phyloP scores from a whole-genome alignment of 2,888 invertebrate species.

The Thelaira solivaga region DNA sequence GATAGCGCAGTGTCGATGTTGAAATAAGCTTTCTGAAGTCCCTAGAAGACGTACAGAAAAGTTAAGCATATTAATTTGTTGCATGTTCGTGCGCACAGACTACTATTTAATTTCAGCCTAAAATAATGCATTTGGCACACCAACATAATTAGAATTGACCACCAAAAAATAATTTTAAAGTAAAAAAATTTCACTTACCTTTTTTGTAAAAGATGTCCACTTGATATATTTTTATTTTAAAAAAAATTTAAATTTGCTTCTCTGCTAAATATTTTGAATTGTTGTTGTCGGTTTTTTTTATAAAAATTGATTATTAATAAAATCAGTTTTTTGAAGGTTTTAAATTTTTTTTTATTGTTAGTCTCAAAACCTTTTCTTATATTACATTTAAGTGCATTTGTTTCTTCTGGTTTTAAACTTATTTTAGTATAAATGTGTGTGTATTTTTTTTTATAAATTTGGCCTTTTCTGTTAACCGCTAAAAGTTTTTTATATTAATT shows the following conservation, averaged over 20 bases:
- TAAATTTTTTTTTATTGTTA: slow-evolving; percentile 38
- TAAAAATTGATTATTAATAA: slow-evolving; percentile 31
- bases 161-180: background rate
- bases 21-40: too few species aligned
- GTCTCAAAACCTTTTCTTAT: slow-evolving; percentile 62
- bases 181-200: slow-evolving; percentile 25
- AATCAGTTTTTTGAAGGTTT: slow-evolving; percentile 25
- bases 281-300: background rate
- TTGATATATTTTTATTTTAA: slow-evolving; percentile 44
- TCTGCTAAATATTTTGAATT: slow-evolving; percentile 8
- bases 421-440: slow-evolving; percentile 7
- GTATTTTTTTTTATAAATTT: slow-evolving; percentile 47
- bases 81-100: too few species aligned
- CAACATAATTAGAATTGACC: background rate
- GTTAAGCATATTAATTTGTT: too few species aligned
- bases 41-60: too few species aligned
- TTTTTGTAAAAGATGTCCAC: slow-evolving; percentile 51
- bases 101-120: too few species aligned
- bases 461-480: slow-evolving; percentile 61
- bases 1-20: too few species aligned
- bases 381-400: slow-evolving; percentile 53
- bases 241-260: slow-evolving; percentile 30
- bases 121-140: too few species aligned
- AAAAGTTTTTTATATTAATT: slow-evolving; percentile 36
- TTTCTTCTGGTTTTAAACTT: slow-evolving; percentile 37